Percentiles rank a stretch among this genome's conserved stretches.
Conservation (phyloP, 1,140 invertebrate species). For the Camponotus vicinus region DNA sequence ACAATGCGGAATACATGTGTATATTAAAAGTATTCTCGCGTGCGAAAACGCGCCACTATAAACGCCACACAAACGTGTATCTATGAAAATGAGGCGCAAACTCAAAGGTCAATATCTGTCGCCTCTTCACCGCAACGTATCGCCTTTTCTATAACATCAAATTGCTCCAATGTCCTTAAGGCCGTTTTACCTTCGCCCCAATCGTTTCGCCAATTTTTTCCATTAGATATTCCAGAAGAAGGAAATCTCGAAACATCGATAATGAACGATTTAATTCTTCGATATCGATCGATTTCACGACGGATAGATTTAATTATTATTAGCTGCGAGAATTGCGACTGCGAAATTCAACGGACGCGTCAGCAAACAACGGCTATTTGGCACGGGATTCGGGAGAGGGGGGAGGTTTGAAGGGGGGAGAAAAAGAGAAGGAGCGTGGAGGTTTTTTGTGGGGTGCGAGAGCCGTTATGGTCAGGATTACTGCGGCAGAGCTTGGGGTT, state of each 20-base stretch:
- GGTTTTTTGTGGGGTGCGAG: constrained; percentile 49
- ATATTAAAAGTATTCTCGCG: neutral
- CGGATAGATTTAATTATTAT: neutral
- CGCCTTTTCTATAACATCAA: constrained; percentile 53
- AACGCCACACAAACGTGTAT: constrained; percentile 79
- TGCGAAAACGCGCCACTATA: constrained; percentile 66
- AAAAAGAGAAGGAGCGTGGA: neutral
- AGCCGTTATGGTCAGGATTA: constrained; percentile 74
- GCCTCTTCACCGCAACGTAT: constrained; percentile 73
- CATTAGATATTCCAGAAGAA: neutral
- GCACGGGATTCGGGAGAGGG: constrained; percentile 13
- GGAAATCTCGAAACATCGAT: neutral
- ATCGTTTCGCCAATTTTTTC: constrained; percentile 22
- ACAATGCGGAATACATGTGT: neutral
- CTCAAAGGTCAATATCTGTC: constrained; percentile 79
- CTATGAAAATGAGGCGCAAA: constrained; percentile 80
- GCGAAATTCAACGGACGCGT: constrained; percentile 32
- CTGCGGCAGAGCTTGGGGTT: constrained; percentile 55
- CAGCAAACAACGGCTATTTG: constrained; percentile 59
- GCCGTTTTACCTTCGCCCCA: neutral
- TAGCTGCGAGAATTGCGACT: neutral
- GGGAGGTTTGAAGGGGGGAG: too few species aligned
- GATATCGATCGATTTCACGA: neutral
- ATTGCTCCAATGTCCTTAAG: constrained; percentile 37
- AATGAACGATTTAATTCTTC: neutral